Percentiles rank a stretch among this genome's conserved stretches.
Conservation (phyloP, 2,888 invertebrate genomes). For the Perdita meconis region DNA sequence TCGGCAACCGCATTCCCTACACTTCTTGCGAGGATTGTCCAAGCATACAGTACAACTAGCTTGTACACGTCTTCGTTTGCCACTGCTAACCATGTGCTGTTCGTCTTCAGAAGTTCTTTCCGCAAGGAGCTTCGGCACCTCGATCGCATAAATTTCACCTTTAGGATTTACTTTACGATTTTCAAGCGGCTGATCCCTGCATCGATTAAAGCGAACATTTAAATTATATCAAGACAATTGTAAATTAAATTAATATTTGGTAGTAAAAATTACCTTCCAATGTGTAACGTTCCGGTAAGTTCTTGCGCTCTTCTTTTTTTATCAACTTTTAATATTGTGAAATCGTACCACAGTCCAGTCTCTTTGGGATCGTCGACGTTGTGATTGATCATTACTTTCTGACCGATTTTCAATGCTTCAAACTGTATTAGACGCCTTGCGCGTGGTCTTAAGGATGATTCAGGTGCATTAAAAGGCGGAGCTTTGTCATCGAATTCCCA, state of each 20-base stretch:
- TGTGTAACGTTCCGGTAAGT: conserved; percentile 86
- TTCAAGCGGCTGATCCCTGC: conserved; percentile 82
- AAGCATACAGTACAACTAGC: conserved; percentile 89
- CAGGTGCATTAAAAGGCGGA: conserved; percentile 80
- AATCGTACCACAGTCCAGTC: conserved; percentile 90
- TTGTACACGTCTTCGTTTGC: conserved; percentile 85
- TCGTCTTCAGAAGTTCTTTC: conserved; percentile 85
- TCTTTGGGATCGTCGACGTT: conserved; percentile 89
- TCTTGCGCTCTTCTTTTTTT: conserved; percentile 83
- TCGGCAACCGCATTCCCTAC: conserved; percentile 91
- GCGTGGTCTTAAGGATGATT: conserved; percentile 88
- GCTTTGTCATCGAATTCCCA: conserved; percentile 80
- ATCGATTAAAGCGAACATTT: conserved; percentile 2
- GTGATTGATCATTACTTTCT: conserved; percentile 90
- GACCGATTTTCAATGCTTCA: conserved; percentile 86
- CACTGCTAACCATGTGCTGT: conserved; percentile 75
- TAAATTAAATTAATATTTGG: background rate
- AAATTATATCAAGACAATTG: background rate
- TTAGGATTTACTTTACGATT: conserved; percentile 86
- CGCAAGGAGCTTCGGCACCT: conserved; percentile 84
- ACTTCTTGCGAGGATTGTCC: conserved; percentile 87
- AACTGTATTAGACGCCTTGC: conserved; percentile 86
- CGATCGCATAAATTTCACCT: conserved; percentile 89
- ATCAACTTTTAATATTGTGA: conserved; percentile 85
- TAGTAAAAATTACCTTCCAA: conserved; percentile 84